These are phyloP conservation scores for Macrotrachela quadricornifera DNA, from an alignment of 1,140 invertebrate genomes.

Conservation along the genomic window DNA sequence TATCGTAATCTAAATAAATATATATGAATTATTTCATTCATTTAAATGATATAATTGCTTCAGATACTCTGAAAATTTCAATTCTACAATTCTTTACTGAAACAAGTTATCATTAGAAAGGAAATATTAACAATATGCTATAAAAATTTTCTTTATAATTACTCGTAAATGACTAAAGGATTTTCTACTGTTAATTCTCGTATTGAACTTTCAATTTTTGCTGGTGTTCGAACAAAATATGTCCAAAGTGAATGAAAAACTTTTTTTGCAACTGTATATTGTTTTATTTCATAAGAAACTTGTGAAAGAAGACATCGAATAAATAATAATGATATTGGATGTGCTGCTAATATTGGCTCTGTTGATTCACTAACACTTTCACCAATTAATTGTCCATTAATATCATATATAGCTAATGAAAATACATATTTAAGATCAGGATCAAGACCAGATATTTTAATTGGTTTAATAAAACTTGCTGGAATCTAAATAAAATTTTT, in stretches of 20 bases:
- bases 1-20: no score
- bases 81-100: neutral
- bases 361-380: constrained; percentile 23
- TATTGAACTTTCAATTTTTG: constrained; percentile 11
- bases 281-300: constrained; percentile 26
- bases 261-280: constrained; percentile 17
- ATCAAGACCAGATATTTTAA: constrained; percentile 17
- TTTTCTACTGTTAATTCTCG: constrained; percentile 9
- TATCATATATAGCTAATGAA: constrained; percentile 27
- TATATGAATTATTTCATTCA: no score
- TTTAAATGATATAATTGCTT: constrained; percentile 2
- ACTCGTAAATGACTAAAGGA: constrained; percentile 15
- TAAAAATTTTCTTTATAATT: constrained; percentile 20
- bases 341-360: constrained; percentile 23
- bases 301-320: constrained; percentile 25
- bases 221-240: constrained; percentile 20
- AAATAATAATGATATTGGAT: constrained; percentile 22
- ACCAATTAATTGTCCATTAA: constrained; percentile 24
- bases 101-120: neutral
- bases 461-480: neutral
- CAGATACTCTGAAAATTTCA: neutral
- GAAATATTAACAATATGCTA: constrained; percentile 13
- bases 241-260: constrained; percentile 24
- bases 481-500: constrained; percentile 15
- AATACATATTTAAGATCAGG: constrained; percentile 25